Percentiles rank a stretch among this genome's conserved stretches.
phyloP scores from a whole-genome alignment of 2,888 invertebrate species.

The Cephus pulcher region DNA sequence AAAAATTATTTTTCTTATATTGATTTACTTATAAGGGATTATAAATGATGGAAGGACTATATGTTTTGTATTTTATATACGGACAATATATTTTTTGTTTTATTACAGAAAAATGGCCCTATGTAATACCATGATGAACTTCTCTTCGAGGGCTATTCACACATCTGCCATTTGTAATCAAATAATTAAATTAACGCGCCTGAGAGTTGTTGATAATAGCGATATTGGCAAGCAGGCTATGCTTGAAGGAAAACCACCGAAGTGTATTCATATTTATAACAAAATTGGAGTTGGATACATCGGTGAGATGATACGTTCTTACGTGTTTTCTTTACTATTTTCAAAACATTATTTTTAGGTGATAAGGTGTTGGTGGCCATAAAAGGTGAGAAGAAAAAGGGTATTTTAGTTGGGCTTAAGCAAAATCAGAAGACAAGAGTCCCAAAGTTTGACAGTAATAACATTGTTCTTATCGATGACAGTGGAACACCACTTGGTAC shows the following conservation, averaged over 20 bases:
- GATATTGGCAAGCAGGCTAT: slow-evolving; percentile 94
- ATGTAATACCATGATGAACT: background rate
- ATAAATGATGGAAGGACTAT: background rate
- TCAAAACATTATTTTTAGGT: slow-evolving; percentile 67
- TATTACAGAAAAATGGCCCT: slow-evolving; percentile 9
- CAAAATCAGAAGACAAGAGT: slow-evolving; percentile 83
- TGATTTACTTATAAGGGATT: background rate
- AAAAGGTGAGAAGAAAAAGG: slow-evolving; percentile 95
- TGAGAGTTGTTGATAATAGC: slow-evolving; percentile 97
- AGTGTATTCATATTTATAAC: slow-evolving; percentile 94
- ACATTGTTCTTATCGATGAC: slow-evolving; percentile 95
- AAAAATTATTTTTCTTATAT: background rate
- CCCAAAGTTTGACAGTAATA: slow-evolving; percentile 95
- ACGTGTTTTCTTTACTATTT: slow-evolving; percentile 66
- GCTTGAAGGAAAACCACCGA: slow-evolving; percentile 93
- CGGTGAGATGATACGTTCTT: slow-evolving; percentile 67
- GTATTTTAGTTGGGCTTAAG: slow-evolving; percentile 88
- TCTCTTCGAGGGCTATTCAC: slow-evolving; percentile 65
- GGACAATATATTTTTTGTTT: background rate
- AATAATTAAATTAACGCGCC: slow-evolving; percentile 79
- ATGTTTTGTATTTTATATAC: background rate
- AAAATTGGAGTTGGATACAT: slow-evolving; percentile 75
- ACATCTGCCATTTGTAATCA: slow-evolving; percentile 73
- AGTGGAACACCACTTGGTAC: slow-evolving; percentile 95
- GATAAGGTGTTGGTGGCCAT: slow-evolving; percentile 94